Evolutionary conservation across 2,888 invertebrate species (phyloP).

Genomic region (Xestia ashworthii): DNA sequence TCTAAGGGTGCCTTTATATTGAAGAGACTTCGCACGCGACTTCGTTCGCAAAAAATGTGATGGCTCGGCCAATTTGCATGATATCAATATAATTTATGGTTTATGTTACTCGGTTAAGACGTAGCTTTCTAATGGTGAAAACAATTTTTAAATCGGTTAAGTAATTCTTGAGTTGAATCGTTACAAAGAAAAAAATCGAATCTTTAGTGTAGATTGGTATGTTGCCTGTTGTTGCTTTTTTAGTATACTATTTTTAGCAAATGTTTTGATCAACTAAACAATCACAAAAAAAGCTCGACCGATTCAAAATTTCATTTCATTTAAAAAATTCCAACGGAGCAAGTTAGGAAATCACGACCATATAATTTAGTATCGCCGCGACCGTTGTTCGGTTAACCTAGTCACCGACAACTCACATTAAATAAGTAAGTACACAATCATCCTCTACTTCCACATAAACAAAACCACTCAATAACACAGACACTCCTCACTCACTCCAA

Average conservation of each 20-base stretch:
- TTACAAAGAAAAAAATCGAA: too few species aligned
- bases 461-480: neutral
- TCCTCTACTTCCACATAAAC: neutral
- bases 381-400: neutral
- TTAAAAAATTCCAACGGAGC: neutral
- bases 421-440: neutral
- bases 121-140: too few species aligned
- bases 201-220: neutral
- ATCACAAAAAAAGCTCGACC: neutral
- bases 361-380: too few species aligned
- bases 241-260: neutral
- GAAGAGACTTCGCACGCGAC: too few species aligned
- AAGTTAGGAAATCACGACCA: neutral
- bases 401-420: too few species aligned
- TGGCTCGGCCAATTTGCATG: too few species aligned
- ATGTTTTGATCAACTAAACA: neutral
- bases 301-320: too few species aligned
- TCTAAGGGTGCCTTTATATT: constrained; percentile 15
- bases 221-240: neutral
- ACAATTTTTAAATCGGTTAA: too few species aligned
- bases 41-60: too few species aligned
- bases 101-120: too few species aligned
- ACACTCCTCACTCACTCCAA: constrained; percentile 4
- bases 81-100: too few species aligned
- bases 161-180: too few species aligned